phyloP scores from a whole-genome alignment of 2,888 invertebrate genomes.

The Tipula vernalis region DNA sequence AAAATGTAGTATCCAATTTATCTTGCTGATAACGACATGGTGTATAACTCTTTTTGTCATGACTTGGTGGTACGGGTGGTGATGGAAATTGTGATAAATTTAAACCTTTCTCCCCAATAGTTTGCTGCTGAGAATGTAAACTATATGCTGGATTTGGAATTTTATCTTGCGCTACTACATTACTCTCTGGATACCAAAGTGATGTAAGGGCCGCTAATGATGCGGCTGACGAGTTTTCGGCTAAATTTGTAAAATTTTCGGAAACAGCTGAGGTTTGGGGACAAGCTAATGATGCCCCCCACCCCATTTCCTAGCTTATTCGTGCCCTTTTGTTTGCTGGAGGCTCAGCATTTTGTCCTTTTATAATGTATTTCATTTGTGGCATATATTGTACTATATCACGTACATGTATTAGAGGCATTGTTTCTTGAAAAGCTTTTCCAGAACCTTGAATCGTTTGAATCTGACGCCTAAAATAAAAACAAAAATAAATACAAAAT shows the following conservation, averaged over 20 bases:
- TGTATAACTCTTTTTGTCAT: slow-evolving; percentile 11
- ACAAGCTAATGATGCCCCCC: slow-evolving; percentile 35
- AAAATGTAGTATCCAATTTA: slow-evolving; percentile 11
- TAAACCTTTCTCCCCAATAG: slow-evolving; percentile 18
- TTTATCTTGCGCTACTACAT: background rate
- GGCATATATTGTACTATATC: slow-evolving; percentile 78
- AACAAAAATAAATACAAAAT: slow-evolving; percentile 11
- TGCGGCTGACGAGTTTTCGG: slow-evolving; percentile 20
- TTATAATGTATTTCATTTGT: slow-evolving; percentile 75
- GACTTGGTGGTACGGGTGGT: slow-evolving; percentile 15
- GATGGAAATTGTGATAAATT: slow-evolving; percentile 19
- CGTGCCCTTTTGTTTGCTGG: slow-evolving; percentile 33
- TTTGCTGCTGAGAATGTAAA: slow-evolving; percentile 25
- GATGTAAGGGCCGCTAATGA: slow-evolving; percentile 15
- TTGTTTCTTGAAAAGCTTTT: slow-evolving; percentile 57
- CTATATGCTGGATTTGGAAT: background rate
- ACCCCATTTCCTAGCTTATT: slow-evolving; percentile 38
- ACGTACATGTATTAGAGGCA: slow-evolving; percentile 69
- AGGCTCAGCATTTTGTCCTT: slow-evolving; percentile 29
- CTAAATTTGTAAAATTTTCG: slow-evolving; percentile 11
- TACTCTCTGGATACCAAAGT: background rate
- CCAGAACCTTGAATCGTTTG: slow-evolving; percentile 63
- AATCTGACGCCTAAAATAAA: slow-evolving; percentile 49
- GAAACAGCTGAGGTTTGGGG: slow-evolving; percentile 21
- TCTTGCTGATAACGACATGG: slow-evolving; percentile 13